Percentiles rank a stretch among this genome's conserved stretches.
phyloP scores from a whole-genome alignment of 2,113 vertebrate genomes.

The Neoarius graeffei region DNA sequence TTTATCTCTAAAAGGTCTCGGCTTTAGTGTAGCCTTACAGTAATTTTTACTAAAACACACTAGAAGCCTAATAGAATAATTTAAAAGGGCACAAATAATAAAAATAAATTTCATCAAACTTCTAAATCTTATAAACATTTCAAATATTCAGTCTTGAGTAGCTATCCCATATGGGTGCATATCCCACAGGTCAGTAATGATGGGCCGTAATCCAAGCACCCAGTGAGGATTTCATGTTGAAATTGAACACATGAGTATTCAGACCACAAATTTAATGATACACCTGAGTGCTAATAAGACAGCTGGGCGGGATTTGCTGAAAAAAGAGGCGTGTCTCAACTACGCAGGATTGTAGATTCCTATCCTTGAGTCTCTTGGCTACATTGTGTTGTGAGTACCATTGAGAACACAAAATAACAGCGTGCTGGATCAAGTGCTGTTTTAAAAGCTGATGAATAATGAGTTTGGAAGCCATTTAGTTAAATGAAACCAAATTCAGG shows the following conservation, averaged over 20 bases:
- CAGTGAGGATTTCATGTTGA: not conserved
- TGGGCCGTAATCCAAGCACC: not conserved
- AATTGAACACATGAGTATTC: not conserved
- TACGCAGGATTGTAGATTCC: not conserved
- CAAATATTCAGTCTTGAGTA: not conserved
- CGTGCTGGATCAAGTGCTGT: not conserved
- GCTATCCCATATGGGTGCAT: not conserved
- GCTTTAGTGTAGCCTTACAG: not conserved
- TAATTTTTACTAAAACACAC: not conserved
- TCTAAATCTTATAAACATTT: not conserved
- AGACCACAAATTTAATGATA: not conserved
- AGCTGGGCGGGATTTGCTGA: not conserved
- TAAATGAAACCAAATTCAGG: not conserved
- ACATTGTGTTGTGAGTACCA: not conserved
- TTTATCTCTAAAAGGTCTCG: not conserved
- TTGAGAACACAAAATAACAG: not conserved
- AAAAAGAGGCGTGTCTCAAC: not conserved
- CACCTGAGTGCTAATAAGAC: not conserved
- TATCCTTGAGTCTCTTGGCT: not conserved
- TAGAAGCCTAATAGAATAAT: not conserved
- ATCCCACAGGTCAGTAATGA: not conserved
- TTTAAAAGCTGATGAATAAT: not conserved
- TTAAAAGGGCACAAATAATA: not conserved
- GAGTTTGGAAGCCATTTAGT: not conserved
- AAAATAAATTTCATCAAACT: not conserved